Evolutionary conservation across 1,140 invertebrate species (phyloP).

Genomic region (Saxidomus purpurata): DNA sequence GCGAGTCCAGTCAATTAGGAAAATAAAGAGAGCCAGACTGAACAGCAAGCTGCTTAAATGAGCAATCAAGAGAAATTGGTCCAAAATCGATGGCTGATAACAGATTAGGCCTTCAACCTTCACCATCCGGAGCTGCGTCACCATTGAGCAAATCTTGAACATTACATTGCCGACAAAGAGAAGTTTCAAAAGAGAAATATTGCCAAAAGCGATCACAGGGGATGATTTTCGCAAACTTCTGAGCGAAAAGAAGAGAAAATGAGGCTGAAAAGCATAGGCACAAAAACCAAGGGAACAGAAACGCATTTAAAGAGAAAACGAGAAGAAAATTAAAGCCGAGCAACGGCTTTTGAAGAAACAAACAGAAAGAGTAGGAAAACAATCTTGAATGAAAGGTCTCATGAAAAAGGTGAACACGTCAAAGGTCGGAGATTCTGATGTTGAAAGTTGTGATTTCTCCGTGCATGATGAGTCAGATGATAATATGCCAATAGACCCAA

Average conservation of each 20-base stretch:
- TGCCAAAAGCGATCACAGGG: constrained; percentile 10
- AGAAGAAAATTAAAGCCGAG: not conserved
- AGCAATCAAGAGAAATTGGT: not conserved
- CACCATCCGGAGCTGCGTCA: not conserved
- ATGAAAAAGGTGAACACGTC: not conserved
- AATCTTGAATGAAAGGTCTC: not conserved
- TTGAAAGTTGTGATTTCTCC: not conserved
- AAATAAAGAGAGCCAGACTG: not conserved
- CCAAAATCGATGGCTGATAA: not conserved
- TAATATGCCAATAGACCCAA: not conserved
- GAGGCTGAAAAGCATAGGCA: not conserved
- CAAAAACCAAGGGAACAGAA: not conserved
- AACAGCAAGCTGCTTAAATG: not conserved
- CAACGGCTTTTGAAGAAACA: constrained; percentile 4
- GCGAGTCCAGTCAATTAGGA: not conserved
- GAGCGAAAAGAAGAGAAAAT: constrained; percentile 12
- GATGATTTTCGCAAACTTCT: constrained; percentile 18
- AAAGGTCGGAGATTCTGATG: not conserved
- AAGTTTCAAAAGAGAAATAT: constrained; percentile 7
- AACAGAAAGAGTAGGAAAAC: not conserved
- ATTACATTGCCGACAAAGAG: not conserved
- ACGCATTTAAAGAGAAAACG: not conserved
- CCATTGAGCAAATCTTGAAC: not conserved
- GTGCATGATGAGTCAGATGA: not conserved
- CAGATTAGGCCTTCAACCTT: not conserved